Conservation (phyloP, 2,113 vertebrate genomes). For the Rhea pennata region DNA sequence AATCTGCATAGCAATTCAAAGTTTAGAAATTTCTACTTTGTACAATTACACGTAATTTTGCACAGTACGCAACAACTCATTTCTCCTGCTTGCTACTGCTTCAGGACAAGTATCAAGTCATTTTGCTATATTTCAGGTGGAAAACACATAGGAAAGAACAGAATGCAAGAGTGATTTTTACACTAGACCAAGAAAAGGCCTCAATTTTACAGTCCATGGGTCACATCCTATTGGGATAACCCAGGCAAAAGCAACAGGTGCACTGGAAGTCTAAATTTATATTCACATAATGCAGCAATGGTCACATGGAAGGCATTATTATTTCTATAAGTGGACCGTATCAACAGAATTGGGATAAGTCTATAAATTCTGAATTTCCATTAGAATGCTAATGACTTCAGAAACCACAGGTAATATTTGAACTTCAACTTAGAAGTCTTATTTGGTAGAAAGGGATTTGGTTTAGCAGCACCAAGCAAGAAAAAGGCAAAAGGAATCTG, state of each 20-base stretch:
- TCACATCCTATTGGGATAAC: not conserved
- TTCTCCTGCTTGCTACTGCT: not conserved
- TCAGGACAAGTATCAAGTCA: not conserved
- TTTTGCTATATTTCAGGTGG: not conserved
- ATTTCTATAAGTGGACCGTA: not conserved
- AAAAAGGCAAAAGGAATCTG: not conserved
- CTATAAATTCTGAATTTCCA: slow-evolving; percentile 41
- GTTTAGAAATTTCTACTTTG: not conserved
- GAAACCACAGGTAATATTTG: slow-evolving; percentile 35
- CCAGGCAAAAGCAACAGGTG: accelerated
- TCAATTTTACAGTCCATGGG: not conserved
- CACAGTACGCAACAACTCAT: not conserved
- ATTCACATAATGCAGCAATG: not conserved
- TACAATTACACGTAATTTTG: not conserved
- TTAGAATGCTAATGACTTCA: slow-evolving; percentile 53
- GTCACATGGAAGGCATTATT: not conserved
- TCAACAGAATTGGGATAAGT: slow-evolving; percentile 8
- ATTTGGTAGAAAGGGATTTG: slow-evolving; percentile 2
- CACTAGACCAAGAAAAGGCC: not conserved
- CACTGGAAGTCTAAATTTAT: not conserved
- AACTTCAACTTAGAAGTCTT: not conserved
- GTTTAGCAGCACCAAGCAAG: slow-evolving; percentile 30
- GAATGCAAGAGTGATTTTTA: not conserved
- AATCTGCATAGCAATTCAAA: not conserved
- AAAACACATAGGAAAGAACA: not conserved